Conservation (phyloP, 2,113 vertebrate species). For the Catharus minimus region DNA sequence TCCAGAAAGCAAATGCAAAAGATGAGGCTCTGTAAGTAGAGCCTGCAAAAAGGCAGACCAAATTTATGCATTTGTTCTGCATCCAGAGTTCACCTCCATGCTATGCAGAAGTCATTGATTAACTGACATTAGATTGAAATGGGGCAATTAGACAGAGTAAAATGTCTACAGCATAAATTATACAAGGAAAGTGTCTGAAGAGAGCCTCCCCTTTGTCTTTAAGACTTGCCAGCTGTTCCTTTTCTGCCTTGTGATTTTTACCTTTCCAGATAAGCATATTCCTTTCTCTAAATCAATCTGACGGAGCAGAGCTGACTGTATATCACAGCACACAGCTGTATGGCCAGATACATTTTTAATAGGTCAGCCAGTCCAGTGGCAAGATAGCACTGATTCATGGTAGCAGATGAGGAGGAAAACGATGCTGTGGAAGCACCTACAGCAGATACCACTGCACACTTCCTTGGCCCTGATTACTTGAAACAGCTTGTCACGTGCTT, state of each 20-base stretch:
- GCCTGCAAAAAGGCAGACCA: constrained; percentile 44
- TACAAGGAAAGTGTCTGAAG: constrained; percentile 43
- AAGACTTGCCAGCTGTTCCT: constrained; percentile 36
- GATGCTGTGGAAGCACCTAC: not conserved
- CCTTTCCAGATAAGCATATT: constrained; percentile 47
- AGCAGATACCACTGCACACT: not conserved
- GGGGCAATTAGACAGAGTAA: constrained; percentile 63
- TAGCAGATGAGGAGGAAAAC: not conserved
- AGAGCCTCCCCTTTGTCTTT: constrained; percentile 48
- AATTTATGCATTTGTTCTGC: constrained; percentile 46
- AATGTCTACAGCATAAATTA: constrained; percentile 69
- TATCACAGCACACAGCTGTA: constrained; percentile 32
- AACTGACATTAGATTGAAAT: constrained; percentile 63
- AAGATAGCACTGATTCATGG: not conserved
- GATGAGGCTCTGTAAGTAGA: constrained; percentile 20
- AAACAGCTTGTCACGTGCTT: not conserved
- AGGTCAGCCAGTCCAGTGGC: constrained; percentile 3
- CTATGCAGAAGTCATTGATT: constrained; percentile 58
- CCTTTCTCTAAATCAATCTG: constrained; percentile 20
- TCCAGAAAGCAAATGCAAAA: constrained; percentile 45
- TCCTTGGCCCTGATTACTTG: not conserved
- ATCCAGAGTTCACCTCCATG: constrained; percentile 52
- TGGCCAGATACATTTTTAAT: constrained; percentile 53
- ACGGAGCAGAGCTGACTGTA: not conserved
- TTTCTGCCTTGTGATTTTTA: constrained; percentile 35